Evolutionary conservation across 2,797 vertebrate genomes (phyloP).

Genomic region (Lophotriccus pileatus): DNA sequence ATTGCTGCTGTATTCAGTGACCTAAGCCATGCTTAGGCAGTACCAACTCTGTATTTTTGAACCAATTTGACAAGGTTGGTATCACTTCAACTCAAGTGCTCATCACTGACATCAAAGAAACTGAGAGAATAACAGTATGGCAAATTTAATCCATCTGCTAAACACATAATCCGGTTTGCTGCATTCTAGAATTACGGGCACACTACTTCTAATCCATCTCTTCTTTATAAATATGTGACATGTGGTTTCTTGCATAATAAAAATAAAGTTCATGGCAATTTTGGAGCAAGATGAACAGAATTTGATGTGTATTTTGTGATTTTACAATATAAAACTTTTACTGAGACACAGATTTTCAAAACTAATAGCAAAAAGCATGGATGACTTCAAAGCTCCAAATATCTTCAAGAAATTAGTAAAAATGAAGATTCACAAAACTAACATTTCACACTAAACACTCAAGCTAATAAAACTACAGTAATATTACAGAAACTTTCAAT

Average conservation of each 20-base stretch:
- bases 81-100: background rate
- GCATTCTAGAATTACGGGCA: background rate
- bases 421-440: background rate
- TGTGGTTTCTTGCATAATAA: background rate
- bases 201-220: background rate
- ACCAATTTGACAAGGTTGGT: background rate
- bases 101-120: background rate
- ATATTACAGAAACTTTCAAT: background rate
- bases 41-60: background rate
- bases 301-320: background rate
- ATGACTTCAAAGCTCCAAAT: background rate
- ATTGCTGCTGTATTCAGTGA: background rate
- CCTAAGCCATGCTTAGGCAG: background rate
- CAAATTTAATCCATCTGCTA: background rate
- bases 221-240: background rate
- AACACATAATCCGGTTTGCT: background rate
- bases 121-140: background rate
- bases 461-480: background rate
- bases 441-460: background rate
- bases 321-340: background rate
- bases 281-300: background rate
- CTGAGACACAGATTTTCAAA: background rate
- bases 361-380: background rate
- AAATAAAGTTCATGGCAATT: background rate
- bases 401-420: background rate